Percentiles rank a stretch among this genome's conserved stretches.
Conservation (phyloP, 2,888 invertebrate genomes). For the Coenonympha arcania region DNA sequence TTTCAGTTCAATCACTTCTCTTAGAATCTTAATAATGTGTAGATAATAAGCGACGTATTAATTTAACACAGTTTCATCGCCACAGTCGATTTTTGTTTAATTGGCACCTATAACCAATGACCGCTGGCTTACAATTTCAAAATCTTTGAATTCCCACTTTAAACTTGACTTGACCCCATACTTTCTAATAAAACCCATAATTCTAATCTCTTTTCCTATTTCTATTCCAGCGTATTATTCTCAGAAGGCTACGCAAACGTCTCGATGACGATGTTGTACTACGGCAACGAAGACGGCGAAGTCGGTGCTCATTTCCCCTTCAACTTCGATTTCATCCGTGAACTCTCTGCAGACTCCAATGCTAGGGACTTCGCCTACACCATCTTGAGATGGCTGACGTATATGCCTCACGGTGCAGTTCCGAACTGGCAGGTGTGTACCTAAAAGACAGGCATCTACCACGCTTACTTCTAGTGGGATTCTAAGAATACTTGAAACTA, state of each 20-base stretch:
- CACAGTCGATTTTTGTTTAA: too few relatives aligned
- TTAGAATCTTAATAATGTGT: too few relatives aligned
- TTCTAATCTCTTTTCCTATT: too few relatives aligned
- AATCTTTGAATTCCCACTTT: too few relatives aligned
- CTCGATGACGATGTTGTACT: constrained; percentile 74
- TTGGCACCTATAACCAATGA: too few relatives aligned
- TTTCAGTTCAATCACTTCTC: too few relatives aligned
- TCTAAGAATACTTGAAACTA: background rate
- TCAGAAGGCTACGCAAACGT: constrained; percentile 76
- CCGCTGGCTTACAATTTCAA: too few relatives aligned
- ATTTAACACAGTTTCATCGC: too few relatives aligned
- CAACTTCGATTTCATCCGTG: constrained; percentile 76
- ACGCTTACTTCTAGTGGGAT: background rate
- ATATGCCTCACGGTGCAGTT: constrained; percentile 72
- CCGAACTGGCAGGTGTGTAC: constrained; percentile 79
- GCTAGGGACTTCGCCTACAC: constrained; percentile 65
- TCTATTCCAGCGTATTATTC: constrained; percentile 72
- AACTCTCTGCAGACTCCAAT: constrained; percentile 56
- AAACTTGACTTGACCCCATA: background rate
- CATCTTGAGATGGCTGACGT: constrained; percentile 74
- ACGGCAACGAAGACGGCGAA: constrained; percentile 61
- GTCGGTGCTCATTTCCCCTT: constrained; percentile 77
- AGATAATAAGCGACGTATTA: too few relatives aligned
- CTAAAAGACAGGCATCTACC: background rate
- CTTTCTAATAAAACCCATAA: too few relatives aligned